Percentiles rank a stretch among this genome's conserved stretches.
Evolutionary conservation across 2,888 invertebrate genomes (phyloP).

Genomic region (Dione vanillae): DNA sequence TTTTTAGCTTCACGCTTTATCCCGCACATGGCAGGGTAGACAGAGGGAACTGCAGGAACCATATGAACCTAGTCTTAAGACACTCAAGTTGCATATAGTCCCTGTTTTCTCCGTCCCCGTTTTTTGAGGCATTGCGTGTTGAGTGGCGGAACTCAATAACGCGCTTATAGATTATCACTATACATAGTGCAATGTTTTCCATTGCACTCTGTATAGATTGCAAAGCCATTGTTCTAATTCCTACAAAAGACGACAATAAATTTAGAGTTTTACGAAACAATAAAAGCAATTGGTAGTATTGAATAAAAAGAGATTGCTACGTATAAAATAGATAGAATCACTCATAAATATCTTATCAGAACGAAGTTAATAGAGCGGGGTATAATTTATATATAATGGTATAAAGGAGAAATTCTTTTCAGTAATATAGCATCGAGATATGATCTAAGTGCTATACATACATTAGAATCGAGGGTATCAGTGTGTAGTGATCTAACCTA

Average conservation of each 20-base stretch:
- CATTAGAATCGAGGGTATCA: constrained; percentile 15
- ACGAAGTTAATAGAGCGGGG: constrained; percentile 16
- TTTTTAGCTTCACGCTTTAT: neutral
- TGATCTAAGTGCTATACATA: constrained; percentile 7
- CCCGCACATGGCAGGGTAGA: neutral
- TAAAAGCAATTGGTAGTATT: constrained; percentile 11
- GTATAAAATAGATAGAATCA: constrained; percentile 18
- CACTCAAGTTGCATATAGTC: too few species aligned
- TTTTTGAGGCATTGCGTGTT: too few species aligned
- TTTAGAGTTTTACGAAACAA: neutral
- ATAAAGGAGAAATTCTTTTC: constrained; percentile 16
- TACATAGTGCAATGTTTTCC: too few species aligned
- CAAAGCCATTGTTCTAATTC: neutral
- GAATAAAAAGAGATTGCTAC: constrained; percentile 11
- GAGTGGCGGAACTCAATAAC: too few species aligned
- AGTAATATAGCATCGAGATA: constrained; percentile 20
- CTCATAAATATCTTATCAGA: constrained; percentile 9
- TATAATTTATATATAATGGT: constrained; percentile 16
- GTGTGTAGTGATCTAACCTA: constrained; percentile 9
- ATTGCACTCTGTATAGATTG: too few species aligned
- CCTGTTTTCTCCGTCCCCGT: too few species aligned
- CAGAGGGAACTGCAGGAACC: too few species aligned
- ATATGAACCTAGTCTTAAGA: too few species aligned
- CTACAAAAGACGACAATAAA: neutral
- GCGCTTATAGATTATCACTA: too few species aligned